Base-by-base conservation (phyloP, 2,113 vertebrate genomes). In the Macrotus californicus region DNA sequence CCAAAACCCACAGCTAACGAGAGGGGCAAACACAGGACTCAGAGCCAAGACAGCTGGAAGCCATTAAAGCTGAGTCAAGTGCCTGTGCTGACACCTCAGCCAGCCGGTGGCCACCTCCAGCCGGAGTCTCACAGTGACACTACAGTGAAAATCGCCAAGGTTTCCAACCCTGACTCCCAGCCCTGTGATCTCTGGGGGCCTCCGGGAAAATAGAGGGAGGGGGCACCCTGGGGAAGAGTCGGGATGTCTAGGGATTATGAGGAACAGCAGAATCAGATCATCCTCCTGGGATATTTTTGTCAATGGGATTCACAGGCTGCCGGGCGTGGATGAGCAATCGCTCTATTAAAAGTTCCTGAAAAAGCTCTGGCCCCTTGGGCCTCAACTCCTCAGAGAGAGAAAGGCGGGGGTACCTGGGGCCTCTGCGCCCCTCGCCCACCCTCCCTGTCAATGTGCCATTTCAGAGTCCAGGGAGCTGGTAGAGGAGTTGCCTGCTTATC, bases 301-400 rank as follows among this genome's bases (percentile, higher is more conserved):
- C 95, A 94, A 91, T 70, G 92, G 94, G 77, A 96, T 85, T 96
- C 97, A 95, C 54, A 94, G 94, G 88, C 88, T 96, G 64, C 69
- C 67, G 86, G 82, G 96, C 95, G 97, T 87, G 95, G 95, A 84
- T 95, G 96, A 97, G 96, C 96, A 96, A 93, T 83, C 1, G 54
- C 73, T 96, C 91, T 96, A 96, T 96, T 97, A 95, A 96, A 96
- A 94, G 73, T 96, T 97, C 81, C 92, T 89, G 92, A 79, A 83
- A 92, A 97, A 97, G 64, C 90, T 79, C 87, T 84, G 34, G 34
- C 82, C 79, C 84, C 66, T 72, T 61, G 91, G 73, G 92, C 31
- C 82, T 94, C 39, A n/a, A 31, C 82, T 79, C 67, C 91, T 94
- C 75, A 61, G 39, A 92, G 72, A 73, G 50, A 72, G 67, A 26